Evolutionary conservation across 35 echinoderm and acorn worm genomes (phyloP).

Genomic region (Diadema setosum): DNA sequence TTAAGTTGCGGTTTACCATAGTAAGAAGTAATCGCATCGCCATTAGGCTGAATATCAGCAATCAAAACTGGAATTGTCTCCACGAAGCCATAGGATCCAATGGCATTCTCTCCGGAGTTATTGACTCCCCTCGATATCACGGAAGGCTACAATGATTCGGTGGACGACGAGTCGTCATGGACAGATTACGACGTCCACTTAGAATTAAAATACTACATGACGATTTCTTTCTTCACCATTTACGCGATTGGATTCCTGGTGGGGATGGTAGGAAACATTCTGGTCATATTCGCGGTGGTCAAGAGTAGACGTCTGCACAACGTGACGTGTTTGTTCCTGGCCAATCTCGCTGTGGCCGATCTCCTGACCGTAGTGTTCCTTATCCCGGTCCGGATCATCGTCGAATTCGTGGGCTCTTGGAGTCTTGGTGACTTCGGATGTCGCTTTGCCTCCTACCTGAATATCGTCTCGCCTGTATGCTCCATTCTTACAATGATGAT

Average conservation of each 20-base stretch:
- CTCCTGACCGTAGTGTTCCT: slow-evolving; percentile 54
- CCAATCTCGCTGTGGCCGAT: slow-evolving; percentile 71
- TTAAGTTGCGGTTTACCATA: no score
- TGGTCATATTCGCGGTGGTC: slow-evolving; percentile 74
- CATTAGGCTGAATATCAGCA: no score
- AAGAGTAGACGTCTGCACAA: slow-evolving; percentile 70
- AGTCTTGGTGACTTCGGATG: slow-evolving; percentile 51
- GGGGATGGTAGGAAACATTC: slow-evolving; percentile 59
- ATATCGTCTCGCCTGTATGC: slow-evolving; percentile 55
- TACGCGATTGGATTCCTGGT: slow-evolving; percentile 67
- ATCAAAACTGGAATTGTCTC: no score
- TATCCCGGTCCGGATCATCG: slow-evolving; percentile 35
- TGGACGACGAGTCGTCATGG: not conserved
- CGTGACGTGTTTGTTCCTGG: slow-evolving; percentile 68
- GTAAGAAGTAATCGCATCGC: no score
- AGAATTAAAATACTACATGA: no score
- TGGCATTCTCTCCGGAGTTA: no score
- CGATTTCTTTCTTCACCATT: not conserved
- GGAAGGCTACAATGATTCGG: not conserved
- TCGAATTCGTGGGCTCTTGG: slow-evolving; percentile 32
- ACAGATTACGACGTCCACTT: not conserved
- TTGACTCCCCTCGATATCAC: not conserved
- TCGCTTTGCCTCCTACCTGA: slow-evolving; percentile 46
- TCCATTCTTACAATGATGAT: slow-evolving; percentile 79
- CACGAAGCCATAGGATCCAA: no score